Evolutionary conservation across 2,888 invertebrate genomes (phyloP).

Genomic region (Parascotia fuliginaria): DNA sequence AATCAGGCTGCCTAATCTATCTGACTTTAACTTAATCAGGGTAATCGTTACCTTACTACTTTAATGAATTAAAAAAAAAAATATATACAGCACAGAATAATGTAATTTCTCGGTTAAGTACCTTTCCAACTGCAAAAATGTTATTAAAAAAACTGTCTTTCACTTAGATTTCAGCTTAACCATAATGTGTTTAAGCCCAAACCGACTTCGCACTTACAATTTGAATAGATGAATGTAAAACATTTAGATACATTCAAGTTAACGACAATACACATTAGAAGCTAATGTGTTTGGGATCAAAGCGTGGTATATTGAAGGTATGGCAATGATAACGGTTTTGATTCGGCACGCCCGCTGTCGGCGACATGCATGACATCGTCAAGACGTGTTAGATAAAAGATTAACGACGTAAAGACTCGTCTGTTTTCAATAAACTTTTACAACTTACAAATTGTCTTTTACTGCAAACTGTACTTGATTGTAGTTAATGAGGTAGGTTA

Average conservation of each 20-base stretch:
- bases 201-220: background rate
- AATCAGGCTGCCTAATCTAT: too few relatives aligned
- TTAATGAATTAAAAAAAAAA: too few relatives aligned
- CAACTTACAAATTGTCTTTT: constrained; percentile 11
- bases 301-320: constrained; percentile 54
- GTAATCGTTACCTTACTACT: too few relatives aligned
- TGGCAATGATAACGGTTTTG: constrained; percentile 49
- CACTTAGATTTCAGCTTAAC: background rate
- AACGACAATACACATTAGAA: constrained; percentile 65
- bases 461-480: background rate
- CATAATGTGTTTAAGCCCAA: constrained; percentile 1
- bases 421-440: constrained; percentile 58
- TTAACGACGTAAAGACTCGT: constrained; percentile 74
- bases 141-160: background rate
- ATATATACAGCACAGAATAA: too few relatives aligned
- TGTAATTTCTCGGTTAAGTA: too few relatives aligned
- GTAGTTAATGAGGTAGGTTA: background rate
- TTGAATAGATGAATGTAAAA: constrained; percentile 1
- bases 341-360: constrained; percentile 52
- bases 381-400: constrained; percentile 65
- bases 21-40: too few relatives aligned
- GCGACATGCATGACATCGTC: constrained; percentile 62
- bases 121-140: too few relatives aligned
- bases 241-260: constrained; percentile 28
- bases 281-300: constrained; percentile 60